phyloP scores from a whole-genome alignment of 2,888 invertebrate genomes.

The Pomacea canaliculata region DNA sequence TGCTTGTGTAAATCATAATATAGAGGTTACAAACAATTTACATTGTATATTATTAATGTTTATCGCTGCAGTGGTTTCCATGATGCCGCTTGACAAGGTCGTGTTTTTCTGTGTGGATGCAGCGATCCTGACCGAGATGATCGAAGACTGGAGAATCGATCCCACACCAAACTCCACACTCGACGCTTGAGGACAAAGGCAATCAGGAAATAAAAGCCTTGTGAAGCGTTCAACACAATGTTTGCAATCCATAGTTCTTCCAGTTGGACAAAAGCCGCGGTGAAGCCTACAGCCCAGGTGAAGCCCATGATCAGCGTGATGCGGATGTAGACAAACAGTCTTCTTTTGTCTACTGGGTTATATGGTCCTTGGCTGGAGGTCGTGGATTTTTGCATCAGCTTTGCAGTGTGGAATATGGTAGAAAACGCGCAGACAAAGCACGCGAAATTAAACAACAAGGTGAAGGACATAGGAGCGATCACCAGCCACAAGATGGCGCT shows the following conservation, averaged over 20 bases:
- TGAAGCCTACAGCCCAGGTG: slow-evolving; percentile 28
- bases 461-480: slow-evolving; percentile 15
- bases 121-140: not conserved
- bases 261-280: slow-evolving; percentile 31
- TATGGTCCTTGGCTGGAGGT: not conserved
- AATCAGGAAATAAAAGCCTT: slow-evolving; percentile 26
- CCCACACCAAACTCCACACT: not conserved
- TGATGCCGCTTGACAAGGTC: not conserved
- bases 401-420: slow-evolving; percentile 16
- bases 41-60: no score
- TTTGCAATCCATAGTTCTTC: slow-evolving; percentile 29
- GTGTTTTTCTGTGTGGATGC: not conserved
- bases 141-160: not conserved
- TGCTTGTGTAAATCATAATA: no score
- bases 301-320: slow-evolving; percentile 31
- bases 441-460: not conserved
- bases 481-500: slow-evolving; percentile 4
- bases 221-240: slow-evolving; percentile 24
- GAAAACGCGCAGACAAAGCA: slow-evolving; percentile 24
- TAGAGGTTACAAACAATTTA: no score
- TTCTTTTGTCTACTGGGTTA: not conserved
- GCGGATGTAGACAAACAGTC: slow-evolving; percentile 20
- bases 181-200: slow-evolving; percentile 25
- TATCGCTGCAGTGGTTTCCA: not conserved
- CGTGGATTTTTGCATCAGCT: not conserved